Evolutionary conservation across 2,888 invertebrate genomes (phyloP).

Genomic region (Leptopilina drosophilae): DNA sequence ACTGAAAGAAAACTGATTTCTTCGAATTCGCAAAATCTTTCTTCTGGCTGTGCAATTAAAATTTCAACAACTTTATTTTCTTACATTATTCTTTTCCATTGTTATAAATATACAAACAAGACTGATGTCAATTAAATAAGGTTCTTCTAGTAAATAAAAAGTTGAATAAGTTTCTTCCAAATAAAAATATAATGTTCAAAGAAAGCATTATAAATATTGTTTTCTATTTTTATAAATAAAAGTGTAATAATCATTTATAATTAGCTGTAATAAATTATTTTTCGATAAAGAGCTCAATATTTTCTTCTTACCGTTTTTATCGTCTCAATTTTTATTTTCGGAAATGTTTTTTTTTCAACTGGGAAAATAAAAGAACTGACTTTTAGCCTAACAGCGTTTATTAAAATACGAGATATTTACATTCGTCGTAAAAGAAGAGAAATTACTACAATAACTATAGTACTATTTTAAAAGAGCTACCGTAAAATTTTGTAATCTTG

Average conservation of each 20-base stretch:
- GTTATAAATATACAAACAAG: background rate
- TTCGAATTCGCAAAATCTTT: too few relatives aligned
- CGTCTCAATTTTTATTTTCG: too few relatives aligned
- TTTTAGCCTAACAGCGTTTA: slow-evolving; percentile 12
- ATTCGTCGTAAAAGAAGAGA: slow-evolving; percentile 5
- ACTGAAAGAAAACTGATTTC: too few relatives aligned
- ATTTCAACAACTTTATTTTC: background rate
- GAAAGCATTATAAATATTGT: too few relatives aligned
- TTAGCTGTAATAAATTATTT: background rate
- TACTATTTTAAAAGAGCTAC: slow-evolving; percentile 8
- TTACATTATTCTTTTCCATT: background rate
- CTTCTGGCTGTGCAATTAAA: background rate
- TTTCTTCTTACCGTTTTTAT: background rate
- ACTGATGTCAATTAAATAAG: slow-evolving; percentile 18
- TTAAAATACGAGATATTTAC: slow-evolving; percentile 41
- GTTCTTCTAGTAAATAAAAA: background rate
- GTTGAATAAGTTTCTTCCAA: background rate
- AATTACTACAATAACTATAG: slow-evolving; percentile 15
- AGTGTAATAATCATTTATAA: too few relatives aligned
- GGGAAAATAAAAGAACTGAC: background rate
- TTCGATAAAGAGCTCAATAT: background rate
- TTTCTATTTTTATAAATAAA: too few relatives aligned
- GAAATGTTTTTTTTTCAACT: background rate
- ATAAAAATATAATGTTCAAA: background rate
- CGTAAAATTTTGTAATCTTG: background rate